Evolutionary conservation across 53 echinoderm and acorn worm genomes (phyloP).

Genomic region (Holothuria scabra): DNA sequence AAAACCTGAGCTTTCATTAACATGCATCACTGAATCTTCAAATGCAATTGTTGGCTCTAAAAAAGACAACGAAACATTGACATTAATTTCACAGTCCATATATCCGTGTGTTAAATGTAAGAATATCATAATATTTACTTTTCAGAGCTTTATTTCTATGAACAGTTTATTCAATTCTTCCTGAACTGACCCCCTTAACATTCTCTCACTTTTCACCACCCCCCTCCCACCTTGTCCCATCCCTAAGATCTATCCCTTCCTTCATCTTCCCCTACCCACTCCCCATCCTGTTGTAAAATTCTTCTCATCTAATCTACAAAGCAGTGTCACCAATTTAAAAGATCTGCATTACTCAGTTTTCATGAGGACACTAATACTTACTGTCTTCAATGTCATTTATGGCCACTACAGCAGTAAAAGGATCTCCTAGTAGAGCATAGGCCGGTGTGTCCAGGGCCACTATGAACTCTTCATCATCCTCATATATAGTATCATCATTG

Average conservation of each 20-base stretch:
- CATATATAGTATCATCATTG: conserved; percentile 85
- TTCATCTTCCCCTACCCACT: too few species aligned
- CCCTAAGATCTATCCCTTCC: too few species aligned
- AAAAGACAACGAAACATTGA: background rate
- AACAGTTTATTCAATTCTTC: too few species aligned
- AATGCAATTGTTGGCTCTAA: conserved; percentile 98
- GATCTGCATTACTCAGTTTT: background rate
- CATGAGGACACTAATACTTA: conserved; percentile 40
- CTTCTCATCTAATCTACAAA: too few species aligned
- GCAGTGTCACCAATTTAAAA: background rate
- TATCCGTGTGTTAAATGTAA: background rate
- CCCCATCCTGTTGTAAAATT: too few species aligned
- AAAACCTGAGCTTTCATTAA: conserved; percentile 90
- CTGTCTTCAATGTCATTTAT: conserved; percentile 90
- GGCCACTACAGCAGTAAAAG: conserved; percentile 74
- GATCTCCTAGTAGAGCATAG: conserved; percentile 91
- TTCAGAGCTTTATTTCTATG: background rate
- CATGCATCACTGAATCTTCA: conserved; percentile 77
- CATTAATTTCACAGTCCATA: too few species aligned
- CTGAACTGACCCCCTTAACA: too few species aligned
- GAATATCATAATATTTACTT: background rate
- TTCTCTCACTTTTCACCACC: too few species aligned
- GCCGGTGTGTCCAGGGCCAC: conserved; percentile 95
- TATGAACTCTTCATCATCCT: conserved; percentile 87
- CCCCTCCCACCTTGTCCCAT: too few species aligned